A percentile compares a stretch with the other conserved stretches of the same genome.
Conservation (phyloP, 2,888 invertebrate species). For the Cyclophora punctaria region DNA sequence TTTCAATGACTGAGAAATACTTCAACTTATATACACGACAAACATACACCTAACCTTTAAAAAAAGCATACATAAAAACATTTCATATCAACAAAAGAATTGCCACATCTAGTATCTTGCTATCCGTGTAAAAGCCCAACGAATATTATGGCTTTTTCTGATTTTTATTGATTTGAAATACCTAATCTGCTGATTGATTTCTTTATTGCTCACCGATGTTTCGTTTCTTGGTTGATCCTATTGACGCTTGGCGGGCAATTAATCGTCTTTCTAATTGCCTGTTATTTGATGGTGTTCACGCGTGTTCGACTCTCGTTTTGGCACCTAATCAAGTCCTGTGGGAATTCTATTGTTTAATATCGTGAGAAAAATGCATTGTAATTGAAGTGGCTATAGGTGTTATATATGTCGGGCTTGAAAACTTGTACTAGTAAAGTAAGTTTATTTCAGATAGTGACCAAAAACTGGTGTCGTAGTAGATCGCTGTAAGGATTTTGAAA, state of each 20-base stretch:
- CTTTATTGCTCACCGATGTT: conserved; percentile 64
- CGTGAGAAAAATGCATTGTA: conserved; percentile 23
- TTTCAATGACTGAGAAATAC: no score
- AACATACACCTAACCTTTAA: no score
- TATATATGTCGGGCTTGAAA: no score
- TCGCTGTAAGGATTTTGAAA: no score
- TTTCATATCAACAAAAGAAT: not conserved
- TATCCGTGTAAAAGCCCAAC: conserved; percentile 34
- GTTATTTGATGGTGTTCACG: conserved; percentile 63
- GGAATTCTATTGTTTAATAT: conserved; percentile 38
- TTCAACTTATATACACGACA: no score
- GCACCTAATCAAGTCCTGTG: conserved; percentile 67
- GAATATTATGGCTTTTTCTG: conserved; percentile 58
- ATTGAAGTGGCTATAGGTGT: no score
- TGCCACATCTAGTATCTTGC: conserved; percentile 32
- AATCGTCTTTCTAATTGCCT: conserved; percentile 62
- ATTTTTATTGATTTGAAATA: conserved; percentile 74
- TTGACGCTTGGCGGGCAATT: conserved; percentile 60
- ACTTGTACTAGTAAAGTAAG: no score
- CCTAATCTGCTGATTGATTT: conserved; percentile 73
- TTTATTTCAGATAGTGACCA: no score
- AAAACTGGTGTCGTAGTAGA: no score
- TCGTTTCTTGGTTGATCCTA: conserved; percentile 57
- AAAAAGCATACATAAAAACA: not conserved
- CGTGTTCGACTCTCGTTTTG: conserved; percentile 58